These are phyloP conservation scores for Acleris sparsana DNA, from an alignment of 2,888 invertebrate genomes.

Conservation along the genomic window DNA sequence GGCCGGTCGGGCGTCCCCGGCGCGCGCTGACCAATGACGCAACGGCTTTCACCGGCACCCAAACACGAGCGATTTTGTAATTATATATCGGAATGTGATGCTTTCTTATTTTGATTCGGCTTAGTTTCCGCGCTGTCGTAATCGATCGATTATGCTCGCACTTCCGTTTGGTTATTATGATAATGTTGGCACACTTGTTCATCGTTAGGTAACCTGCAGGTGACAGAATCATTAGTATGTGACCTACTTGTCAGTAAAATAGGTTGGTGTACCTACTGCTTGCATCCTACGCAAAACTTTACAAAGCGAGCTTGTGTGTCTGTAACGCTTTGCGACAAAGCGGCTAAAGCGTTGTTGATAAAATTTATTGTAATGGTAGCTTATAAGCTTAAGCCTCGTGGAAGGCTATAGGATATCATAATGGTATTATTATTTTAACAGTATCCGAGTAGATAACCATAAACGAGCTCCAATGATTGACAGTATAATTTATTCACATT, in stretches of 20 bases:
- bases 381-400: too few species aligned
- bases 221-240: constrained; percentile 29
- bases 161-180: constrained; percentile 61
- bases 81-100: constrained; percentile 75
- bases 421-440: too few species aligned
- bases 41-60: constrained; percentile 72
- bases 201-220: constrained; percentile 26
- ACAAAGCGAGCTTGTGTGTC: too few species aligned
- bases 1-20: constrained; percentile 13
- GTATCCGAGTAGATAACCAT: too few species aligned
- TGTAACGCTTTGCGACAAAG: too few species aligned
- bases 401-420: too few species aligned
- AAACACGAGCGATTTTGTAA: constrained; percentile 66
- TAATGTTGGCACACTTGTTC: constrained; percentile 32
- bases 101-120: constrained; percentile 75
- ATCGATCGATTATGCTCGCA: constrained; percentile 52
- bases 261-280: too few species aligned
- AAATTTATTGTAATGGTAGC: too few species aligned
- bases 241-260: constrained; percentile 27
- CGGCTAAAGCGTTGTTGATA: too few species aligned
- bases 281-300: too few species aligned
- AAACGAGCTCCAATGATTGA: too few species aligned
- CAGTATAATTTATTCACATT: too few species aligned
- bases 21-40: constrained; percentile 50
- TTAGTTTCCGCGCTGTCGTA: constrained; percentile 62